Evolutionary conservation across 1,140 invertebrate genomes (phyloP).

Genomic region (Mesaphorura yosii): DNA sequence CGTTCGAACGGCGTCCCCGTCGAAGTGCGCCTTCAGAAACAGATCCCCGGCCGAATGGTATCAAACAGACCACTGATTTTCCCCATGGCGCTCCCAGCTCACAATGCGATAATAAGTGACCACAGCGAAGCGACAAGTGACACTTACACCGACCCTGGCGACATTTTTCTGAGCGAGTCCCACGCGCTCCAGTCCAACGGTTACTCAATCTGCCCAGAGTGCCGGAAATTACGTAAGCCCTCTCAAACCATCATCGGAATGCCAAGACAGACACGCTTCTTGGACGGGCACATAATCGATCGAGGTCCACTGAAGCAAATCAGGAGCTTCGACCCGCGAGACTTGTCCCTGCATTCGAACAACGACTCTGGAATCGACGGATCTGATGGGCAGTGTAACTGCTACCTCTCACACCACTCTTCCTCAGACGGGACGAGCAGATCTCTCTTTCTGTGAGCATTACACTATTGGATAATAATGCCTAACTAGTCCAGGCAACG

Average conservation of each 20-base stretch:
- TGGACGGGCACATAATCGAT: slow-evolving; percentile 14
- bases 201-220: slow-evolving; percentile 27
- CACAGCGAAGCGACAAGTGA: slow-evolving; percentile 27
- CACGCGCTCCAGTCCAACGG: not conserved
- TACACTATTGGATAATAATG: not conserved
- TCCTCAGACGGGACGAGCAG: slow-evolving; percentile 36
- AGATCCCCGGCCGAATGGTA: slow-evolving; percentile 12
- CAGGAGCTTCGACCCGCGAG: slow-evolving; percentile 44
- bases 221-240: slow-evolving; percentile 29
- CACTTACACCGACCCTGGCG: slow-evolving; percentile 23
- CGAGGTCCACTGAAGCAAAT: slow-evolving; percentile 32
- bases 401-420: slow-evolving; percentile 51
- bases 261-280: not conserved
- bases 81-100: slow-evolving; percentile 28
- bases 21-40: slow-evolving; percentile 28
- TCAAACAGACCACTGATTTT: slow-evolving; percentile 29
- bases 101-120: slow-evolving; percentile 9
- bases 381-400: slow-evolving; percentile 44
- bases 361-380: slow-evolving; percentile 64
- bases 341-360: slow-evolving; percentile 59
- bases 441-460: not conserved
- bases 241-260: not conserved
- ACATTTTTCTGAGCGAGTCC: not conserved
- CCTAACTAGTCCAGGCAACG: not conserved
- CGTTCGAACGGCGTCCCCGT: slow-evolving; percentile 22